Evolutionary conservation across 2,888 invertebrate species (phyloP).

Genomic region (Papilio elwesi): DNA sequence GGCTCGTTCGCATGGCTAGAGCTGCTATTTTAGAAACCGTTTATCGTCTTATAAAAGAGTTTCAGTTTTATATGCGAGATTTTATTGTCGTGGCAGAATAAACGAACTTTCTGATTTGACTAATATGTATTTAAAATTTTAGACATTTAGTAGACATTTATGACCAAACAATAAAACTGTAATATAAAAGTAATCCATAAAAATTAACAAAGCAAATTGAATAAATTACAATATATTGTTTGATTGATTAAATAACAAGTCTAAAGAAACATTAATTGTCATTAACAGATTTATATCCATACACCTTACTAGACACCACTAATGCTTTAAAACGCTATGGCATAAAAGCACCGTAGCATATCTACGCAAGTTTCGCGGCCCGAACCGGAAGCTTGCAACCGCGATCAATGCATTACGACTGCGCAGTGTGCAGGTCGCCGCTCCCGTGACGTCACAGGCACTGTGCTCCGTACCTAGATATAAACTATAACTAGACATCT

Average conservation of each 20-base stretch:
- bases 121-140: too few relatives aligned
- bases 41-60: slow-evolving; percentile 15
- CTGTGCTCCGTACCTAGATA: not conserved
- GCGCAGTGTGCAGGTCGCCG: slow-evolving; percentile 39
- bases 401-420: slow-evolving; percentile 40
- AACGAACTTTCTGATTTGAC: too few relatives aligned
- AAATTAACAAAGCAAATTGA: too few relatives aligned
- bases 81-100: too few relatives aligned
- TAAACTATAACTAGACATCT: not conserved
- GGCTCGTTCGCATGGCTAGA: not conserved
- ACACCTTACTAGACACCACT: not conserved
- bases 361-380: slow-evolving; percentile 15
- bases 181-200: too few relatives aligned
- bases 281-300: not conserved
- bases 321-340: not conserved
- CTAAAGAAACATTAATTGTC: too few relatives aligned
- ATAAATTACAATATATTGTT: too few relatives aligned
- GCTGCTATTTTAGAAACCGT: slow-evolving; percentile 13
- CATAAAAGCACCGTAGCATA: not conserved
- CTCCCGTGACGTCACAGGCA: slow-evolving; percentile 30
- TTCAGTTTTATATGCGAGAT: too few relatives aligned
- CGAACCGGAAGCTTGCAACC: slow-evolving; percentile 31
- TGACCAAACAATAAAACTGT: too few relatives aligned
- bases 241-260: too few relatives aligned
- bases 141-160: too few relatives aligned